Base-by-base conservation (phyloP, 2,113 vertebrate species). In the Aplodontia rufa region DNA sequence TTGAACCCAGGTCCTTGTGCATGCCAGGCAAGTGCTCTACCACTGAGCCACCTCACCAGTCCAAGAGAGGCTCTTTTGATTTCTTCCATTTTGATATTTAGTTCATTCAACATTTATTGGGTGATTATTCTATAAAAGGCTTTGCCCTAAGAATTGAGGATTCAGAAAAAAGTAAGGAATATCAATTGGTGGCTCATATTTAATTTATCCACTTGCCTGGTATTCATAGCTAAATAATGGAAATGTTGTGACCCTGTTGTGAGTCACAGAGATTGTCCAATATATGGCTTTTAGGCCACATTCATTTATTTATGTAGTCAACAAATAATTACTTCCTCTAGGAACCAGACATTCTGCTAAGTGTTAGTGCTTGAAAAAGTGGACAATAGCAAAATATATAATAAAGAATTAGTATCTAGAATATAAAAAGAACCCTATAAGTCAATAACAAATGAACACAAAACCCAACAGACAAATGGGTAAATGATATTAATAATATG, bases 21-120 rank as follows among this genome's bases (percentile, higher is more conserved):
- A n/a, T n/a, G n/a, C n/a, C n/a, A n/a, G n/a, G n/a, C n/a, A n/a
- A n/a, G n/a, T n/a, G n/a, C n/a, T n/a, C n/a, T n/a, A n/a, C n/a
- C n/a, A n/a, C n/a, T n/a, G n/a, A n/a, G n/a, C n/a, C n/a, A n/a
- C n/a, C n/a, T n/a, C n/a, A n/a, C n/a, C n/a, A n/a, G n/a, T n/a
- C n/a, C n/a, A n/a, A n/a, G n/a, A 64, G 94, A 97, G 95, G 87
- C n/a, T 97, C 89, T 98, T 95, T 95, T 95, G 93, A 89, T 97
- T 98, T 98, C 91, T 97, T 97, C 90, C 91, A 95, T 97, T 97
- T 96, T 98, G 95, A 83, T 97, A 96, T 97, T 96, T 93, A 89
- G 93, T 93, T 94, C 68, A 69, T 75, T 82, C 35, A 69, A 51
- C 19, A 42, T 81, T 95, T 78, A 92, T 42, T 55, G 53, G 69